Base-by-base conservation (phyloP, 1,140 invertebrate genomes). In the Anastrepha ludens region DNA sequence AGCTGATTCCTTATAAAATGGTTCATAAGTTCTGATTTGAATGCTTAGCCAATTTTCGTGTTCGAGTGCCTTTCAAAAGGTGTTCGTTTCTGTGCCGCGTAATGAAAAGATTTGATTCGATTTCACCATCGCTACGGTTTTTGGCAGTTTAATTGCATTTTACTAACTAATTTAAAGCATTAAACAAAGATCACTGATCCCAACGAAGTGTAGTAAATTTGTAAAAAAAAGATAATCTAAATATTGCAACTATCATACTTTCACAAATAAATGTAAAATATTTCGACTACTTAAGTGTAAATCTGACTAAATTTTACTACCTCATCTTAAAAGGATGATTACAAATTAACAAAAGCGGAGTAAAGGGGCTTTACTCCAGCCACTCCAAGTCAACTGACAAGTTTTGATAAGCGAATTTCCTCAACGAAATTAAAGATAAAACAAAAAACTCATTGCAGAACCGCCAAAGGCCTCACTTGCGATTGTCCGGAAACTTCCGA, bases 401-500 rank as follows among this genome's bases (percentile, higher is more conserved):
- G 17, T 74, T 44, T 15, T 74, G 6, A 47, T 44, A 74, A 15
- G 67, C 6, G 29, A 65, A 29, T 65, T 65, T 29, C n/a, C 20
- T 4, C 64, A 65, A 74, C 67, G 7, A 13, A 55, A 55, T 55
- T 7, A 55, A 8, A 11, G 47, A 9, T 29, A 50, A 55, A 81
- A 3, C n/a, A 15, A 81, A 17, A 17, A 81, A 81, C 47, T 29
- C 3, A 8, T 11, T 81, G 17, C 20, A 15, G n/a, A 50, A 81
- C 1, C 47, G 8, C 50, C 74, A 58, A 29, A 44, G 47, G 47
- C n/a, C 74, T 74, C 64, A 85, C 50, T 87, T 92, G 89, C 90
- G 90, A 89, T 89, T 86, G 87, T 92, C 91, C 87, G 91, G 91
- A 64, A 92, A 92, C 89, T 91, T 91, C 50, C 90, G 89, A 89